These are phyloP conservation scores for Pseudoatta argentina DNA, from an alignment of 1,140 invertebrate genomes.

Conservation along the genomic window DNA sequence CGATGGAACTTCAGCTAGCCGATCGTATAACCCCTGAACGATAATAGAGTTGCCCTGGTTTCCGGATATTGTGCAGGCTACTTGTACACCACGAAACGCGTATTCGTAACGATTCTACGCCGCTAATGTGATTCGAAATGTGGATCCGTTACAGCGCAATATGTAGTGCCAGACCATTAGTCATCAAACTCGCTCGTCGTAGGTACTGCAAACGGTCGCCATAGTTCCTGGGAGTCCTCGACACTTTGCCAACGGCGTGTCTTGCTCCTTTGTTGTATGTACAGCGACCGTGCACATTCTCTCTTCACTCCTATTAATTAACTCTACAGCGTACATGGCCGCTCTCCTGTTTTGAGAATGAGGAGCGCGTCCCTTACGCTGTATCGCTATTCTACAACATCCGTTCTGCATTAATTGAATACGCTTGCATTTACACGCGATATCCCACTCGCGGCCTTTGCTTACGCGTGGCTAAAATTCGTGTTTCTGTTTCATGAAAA, in stretches of 20 bases:
- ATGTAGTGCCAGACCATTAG: background rate
- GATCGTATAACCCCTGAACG: slow-evolving; percentile 57
- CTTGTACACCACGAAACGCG: slow-evolving; percentile 31
- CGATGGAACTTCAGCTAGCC: slow-evolving; percentile 69
- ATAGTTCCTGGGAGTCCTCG: background rate
- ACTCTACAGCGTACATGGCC: slow-evolving; percentile 44
- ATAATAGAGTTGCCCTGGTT: slow-evolving; percentile 72
- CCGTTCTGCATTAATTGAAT: slow-evolving; percentile 71
- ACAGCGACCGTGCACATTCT: slow-evolving; percentile 17
- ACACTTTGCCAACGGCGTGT: slow-evolving; percentile 21
- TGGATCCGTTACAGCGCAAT: background rate
- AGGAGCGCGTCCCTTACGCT: slow-evolving; percentile 51
- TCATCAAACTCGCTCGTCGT: background rate
- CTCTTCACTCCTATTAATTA: slow-evolving; percentile 63
- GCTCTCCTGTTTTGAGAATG: slow-evolving; percentile 65
- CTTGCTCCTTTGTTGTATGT: slow-evolving; percentile 27
- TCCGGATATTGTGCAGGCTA: slow-evolving; percentile 68
- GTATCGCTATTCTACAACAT: slow-evolving; percentile 66
- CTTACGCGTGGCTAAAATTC: slow-evolving; percentile 18
- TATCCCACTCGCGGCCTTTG: slow-evolving; percentile 31
- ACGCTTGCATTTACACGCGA: slow-evolving; percentile 64
- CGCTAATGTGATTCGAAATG: background rate
- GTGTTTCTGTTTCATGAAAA: slow-evolving; percentile 28
- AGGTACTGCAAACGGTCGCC: background rate
- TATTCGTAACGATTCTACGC: slow-evolving; percentile 41